Conservation (phyloP, 2,888 invertebrate species). For the Agrypnus murinus region DNA sequence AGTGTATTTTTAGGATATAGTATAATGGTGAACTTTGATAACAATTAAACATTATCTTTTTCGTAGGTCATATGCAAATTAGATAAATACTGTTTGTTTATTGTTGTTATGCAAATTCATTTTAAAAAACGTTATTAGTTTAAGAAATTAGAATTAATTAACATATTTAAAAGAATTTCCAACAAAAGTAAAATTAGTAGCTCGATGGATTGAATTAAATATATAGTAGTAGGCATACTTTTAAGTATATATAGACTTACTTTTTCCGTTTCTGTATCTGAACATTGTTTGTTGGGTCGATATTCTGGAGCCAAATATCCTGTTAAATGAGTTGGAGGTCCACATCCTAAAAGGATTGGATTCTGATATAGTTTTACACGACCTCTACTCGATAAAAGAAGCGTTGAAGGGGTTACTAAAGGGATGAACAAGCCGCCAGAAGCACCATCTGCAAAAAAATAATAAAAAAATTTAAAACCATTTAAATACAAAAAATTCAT, state of each 20-base stretch:
- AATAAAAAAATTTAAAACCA: conserved; percentile 46
- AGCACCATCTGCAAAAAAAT: conserved; percentile 66
- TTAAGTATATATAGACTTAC: conserved; percentile 66
- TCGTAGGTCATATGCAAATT: no score
- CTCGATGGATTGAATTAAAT: no score
- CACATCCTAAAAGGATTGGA: conserved; percentile 58
- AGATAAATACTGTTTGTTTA: no score
- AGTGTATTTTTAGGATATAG: no score
- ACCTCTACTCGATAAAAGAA: conserved; percentile 74
- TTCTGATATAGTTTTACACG: conserved; percentile 70
- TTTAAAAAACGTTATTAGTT: no score
- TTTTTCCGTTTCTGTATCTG: conserved; percentile 77
- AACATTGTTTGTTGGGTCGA: conserved; percentile 71
- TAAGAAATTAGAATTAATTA: no score
- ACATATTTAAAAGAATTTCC: no score
- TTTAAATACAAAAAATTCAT: neutral
- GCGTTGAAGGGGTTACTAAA: conserved; percentile 73
- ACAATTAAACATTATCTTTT: no score
- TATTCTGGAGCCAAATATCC: conserved; percentile 76
- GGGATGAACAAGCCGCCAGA: conserved; percentile 71
- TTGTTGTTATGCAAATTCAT: no score
- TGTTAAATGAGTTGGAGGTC: conserved; percentile 64
- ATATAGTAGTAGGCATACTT: no score
- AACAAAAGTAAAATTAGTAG: no score
- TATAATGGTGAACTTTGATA: no score